Evolutionary conservation across 2,797 vertebrate genomes (phyloP), one percentile per base, ranked within the genome.

Genomic region (Falco rusticolus): DNA sequence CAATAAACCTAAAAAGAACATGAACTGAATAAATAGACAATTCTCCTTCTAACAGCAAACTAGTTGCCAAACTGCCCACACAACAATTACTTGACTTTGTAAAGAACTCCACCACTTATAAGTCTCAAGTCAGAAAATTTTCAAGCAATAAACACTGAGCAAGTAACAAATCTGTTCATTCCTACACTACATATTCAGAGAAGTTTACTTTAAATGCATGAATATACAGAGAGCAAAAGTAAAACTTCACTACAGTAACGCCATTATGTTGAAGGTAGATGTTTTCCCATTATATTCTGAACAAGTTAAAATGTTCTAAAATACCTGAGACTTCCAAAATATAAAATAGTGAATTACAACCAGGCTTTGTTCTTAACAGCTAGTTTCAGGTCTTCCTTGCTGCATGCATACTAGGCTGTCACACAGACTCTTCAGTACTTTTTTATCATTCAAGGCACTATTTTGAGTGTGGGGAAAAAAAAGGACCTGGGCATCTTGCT

Each of bases 401-500:
- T 76, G 64, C 56, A 72, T 2, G 2, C 56, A 66, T 26, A 56
- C 20, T 69, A 86, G 80, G 22, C 37, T 75, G 53, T 86, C 86
- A 93, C 33, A 83, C 1, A 45, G 41, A 48, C 21, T 71, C 59
- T 83, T 96, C 34, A 76, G 48, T 34, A 89, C 70, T 34, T 95
- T 95, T 60, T 77, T 47, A 69, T 53, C 43, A 82, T 69, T 86
- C 41, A 80, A 83, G 56, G 47, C 75, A 89, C 56, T 69, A 81
- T 78, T 95, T 94, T 77, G 91, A 43, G 88, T 39, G 28, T 26
- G 4, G 5, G 53, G 70, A 70, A 54, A 84, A 66, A 60, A 78
- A 76, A 68, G 57, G 11, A 87, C 57, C 64, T 92, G 84, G 83
- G 91, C 72, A 85, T 61, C 80, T 89, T 94, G 60, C 41, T 85